A percentile compares a stretch with the other conserved stretches of the same genome.
phyloP scores from a whole-genome alignment of 2,888 invertebrate species.

The Antheraea yamamai region DNA sequence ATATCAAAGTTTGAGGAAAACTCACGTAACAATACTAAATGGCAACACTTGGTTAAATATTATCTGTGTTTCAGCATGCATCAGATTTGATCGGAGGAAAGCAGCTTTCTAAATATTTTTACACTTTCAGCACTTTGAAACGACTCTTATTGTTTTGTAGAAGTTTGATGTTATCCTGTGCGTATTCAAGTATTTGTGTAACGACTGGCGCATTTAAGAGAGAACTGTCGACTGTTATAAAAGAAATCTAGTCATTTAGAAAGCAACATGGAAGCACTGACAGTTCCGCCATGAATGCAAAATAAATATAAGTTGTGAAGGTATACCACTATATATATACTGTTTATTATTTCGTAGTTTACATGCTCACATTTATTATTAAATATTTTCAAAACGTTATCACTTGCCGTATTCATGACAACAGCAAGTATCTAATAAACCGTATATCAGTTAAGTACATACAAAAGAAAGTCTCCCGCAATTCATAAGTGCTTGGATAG shows the following conservation, averaged over 20 bases:
- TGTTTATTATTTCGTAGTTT: constrained; percentile 34
- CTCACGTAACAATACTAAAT: no score
- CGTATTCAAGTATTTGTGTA: background rate
- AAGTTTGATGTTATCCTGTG: constrained; percentile 23
- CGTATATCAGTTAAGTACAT: constrained; percentile 25
- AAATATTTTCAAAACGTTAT: constrained; percentile 34
- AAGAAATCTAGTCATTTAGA: constrained; percentile 52
- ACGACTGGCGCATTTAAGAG: constrained; percentile 6
- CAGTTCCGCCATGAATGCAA: constrained; percentile 84
- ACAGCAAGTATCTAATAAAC: constrained; percentile 25
- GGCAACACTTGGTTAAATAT: background rate
- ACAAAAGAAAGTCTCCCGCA: constrained; percentile 50
- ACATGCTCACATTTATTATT: constrained; percentile 33
- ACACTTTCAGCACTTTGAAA: constrained; percentile 37
- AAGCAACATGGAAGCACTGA: constrained; percentile 83
- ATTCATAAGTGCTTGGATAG: constrained; percentile 24
- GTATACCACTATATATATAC: constrained; percentile 45
- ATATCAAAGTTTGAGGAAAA: no score
- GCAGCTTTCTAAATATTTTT: constrained; percentile 76
- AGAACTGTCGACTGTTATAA: constrained; percentile 3
- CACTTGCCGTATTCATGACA: constrained; percentile 32
- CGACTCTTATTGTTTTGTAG: constrained; percentile 35
- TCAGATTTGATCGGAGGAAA: constrained; percentile 50
- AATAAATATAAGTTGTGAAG: constrained; percentile 81
- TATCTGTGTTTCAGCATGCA: constrained; percentile 12